These are phyloP conservation scores for Cheilosia scutellata DNA, from an alignment of 2,888 invertebrate species.

Conservation along the genomic window DNA sequence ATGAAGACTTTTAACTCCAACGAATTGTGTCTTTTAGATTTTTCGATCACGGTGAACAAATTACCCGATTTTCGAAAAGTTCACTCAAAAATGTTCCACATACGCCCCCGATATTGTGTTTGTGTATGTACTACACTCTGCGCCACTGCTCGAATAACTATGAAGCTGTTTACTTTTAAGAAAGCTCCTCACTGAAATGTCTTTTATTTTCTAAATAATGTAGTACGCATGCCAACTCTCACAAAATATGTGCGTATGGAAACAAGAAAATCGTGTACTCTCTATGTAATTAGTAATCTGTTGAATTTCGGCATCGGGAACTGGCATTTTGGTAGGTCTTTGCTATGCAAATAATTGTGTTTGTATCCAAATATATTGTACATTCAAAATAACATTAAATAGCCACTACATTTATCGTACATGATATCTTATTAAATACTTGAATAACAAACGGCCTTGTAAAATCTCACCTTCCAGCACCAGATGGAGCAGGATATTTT, in stretches of 20 bases:
- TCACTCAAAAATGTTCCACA: slow-evolving; percentile 33
- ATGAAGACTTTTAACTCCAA: too few relatives aligned
- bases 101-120: slow-evolving; percentile 36
- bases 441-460: slow-evolving; percentile 29
- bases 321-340: slow-evolving; percentile 22
- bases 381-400: not conserved
- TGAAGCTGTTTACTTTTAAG: slow-evolving; percentile 19
- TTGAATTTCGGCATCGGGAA: slow-evolving; percentile 67
- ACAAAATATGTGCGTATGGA: slow-evolving; percentile 48
- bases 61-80: not conserved
- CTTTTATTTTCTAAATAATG: not conserved
- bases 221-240: slow-evolving; percentile 53
- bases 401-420: not conserved
- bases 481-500: slow-evolving; percentile 10
- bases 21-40: too few relatives aligned
- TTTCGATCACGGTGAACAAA: too few relatives aligned
- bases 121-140: not conserved
- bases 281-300: slow-evolving; percentile 65
- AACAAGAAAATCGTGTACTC: slow-evolving; percentile 19
- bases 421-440: not conserved
- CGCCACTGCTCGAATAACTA: slow-evolving; percentile 37
- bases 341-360: slow-evolving; percentile 4
- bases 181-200: slow-evolving; percentile 28
- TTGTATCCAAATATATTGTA: not conserved
- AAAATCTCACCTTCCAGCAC: slow-evolving; percentile 4